A percentile compares a stretch with the other conserved stretches of the same genome.
Conservation (phyloP, 2,113 vertebrate species). For the Cynocephalus volans region DNA sequence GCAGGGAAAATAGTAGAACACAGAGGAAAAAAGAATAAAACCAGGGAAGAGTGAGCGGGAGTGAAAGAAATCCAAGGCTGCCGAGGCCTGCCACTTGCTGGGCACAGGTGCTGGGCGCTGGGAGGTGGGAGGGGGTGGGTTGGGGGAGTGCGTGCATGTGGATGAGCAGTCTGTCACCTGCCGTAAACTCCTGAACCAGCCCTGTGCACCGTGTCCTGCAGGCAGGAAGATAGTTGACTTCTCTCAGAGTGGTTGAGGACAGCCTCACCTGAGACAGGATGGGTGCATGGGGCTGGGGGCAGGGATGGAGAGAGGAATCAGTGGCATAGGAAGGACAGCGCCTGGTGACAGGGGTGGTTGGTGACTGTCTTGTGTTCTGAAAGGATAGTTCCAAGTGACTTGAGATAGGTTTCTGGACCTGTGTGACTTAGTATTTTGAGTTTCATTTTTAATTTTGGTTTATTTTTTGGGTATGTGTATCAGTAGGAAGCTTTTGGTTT, state of each 20-base stretch:
- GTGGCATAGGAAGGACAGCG: not conserved
- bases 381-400: not conserved
- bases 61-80: fast-evolving
- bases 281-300: not conserved
- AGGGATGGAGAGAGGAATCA: fast-evolving
- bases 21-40: not conserved
- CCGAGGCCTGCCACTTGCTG: fast-evolving
- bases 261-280: not conserved
- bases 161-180: not conserved
- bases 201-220: not conserved
- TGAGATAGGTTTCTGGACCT: not conserved
- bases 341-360: fast-evolving
- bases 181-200: fast-evolving
- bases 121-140: no score
- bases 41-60: not conserved
- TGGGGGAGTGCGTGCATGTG: fast-evolving
- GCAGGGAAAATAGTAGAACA: not conserved
- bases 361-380: not conserved
- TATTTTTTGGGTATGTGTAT: not conserved
- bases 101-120: fast-evolving
- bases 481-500: not conserved
- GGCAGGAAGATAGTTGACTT: not conserved
- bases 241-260: not conserved
- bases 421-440: not conserved
- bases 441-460: not conserved